These are phyloP conservation scores for Rhagium mordax DNA, from an alignment of 2,888 invertebrate genomes.

Conservation along the genomic window DNA sequence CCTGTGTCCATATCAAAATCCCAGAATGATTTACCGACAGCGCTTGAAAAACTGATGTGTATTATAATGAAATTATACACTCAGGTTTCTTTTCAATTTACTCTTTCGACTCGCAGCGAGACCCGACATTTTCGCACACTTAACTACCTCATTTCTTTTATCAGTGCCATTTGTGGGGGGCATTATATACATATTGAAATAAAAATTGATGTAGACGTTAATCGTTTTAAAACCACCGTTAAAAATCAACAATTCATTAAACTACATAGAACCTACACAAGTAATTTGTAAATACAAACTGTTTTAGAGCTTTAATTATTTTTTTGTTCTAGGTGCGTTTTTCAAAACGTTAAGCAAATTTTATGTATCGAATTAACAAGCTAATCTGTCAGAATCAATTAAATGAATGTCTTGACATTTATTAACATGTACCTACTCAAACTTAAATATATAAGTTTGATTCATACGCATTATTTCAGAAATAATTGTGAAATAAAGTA, in stretches of 20 bases:
- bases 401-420: too few species aligned
- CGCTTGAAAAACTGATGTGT: slow-evolving; percentile 27
- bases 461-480: too few species aligned
- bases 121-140: slow-evolving; percentile 25
- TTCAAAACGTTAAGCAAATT: too few species aligned
- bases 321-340: too few species aligned
- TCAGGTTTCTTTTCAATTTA: slow-evolving; percentile 28
- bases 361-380: too few species aligned
- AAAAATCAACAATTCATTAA: slow-evolving; percentile 6
- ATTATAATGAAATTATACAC: slow-evolving; percentile 28
- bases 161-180: not conserved
- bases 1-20: not conserved
- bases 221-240: slow-evolving; percentile 9
- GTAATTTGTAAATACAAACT: too few species aligned
- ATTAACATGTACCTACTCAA: too few species aligned
- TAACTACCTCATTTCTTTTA: slow-evolving; percentile 9
- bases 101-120: slow-evolving; percentile 7
- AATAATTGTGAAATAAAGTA: too few species aligned
- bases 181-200: not conserved
- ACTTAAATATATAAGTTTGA: too few species aligned
- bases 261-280: too few species aligned
- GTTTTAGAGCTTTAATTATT: too few species aligned
- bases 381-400: too few species aligned
- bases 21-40: slow-evolving; percentile 1
- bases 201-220: not conserved